Evolutionary conservation across 2,797 vertebrate genomes (phyloP).

Genomic region (Tragopan temminckii): DNA sequence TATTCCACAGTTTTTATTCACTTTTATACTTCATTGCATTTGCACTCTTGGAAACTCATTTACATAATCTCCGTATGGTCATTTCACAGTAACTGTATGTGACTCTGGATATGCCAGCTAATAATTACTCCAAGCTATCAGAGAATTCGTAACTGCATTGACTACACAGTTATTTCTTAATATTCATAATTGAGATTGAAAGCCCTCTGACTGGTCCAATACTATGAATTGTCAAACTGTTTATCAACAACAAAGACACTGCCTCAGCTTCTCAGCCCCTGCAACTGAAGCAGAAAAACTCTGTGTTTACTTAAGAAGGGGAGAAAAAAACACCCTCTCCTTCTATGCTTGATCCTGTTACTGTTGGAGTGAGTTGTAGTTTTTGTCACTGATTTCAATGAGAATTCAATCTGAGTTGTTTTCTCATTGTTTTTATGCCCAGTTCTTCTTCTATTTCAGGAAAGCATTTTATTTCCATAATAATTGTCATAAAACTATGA

Average conservation of each 20-base stretch:
- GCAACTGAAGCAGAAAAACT: conserved; percentile 51
- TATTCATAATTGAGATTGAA: conserved; percentile 32
- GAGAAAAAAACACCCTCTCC: background rate
- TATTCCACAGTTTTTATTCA: conserved; percentile 35
- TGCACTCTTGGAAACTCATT: conserved; percentile 61
- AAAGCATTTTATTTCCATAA: background rate
- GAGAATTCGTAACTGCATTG: conserved; percentile 5
- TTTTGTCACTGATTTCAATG: conserved; percentile 9
- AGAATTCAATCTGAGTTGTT: background rate
- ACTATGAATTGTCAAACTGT: conserved; percentile 43
- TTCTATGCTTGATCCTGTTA: background rate
- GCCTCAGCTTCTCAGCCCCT: conserved; percentile 38
- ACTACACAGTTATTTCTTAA: conserved; percentile 39
- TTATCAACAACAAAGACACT: conserved; percentile 56
- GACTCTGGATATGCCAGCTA: conserved; percentile 47
- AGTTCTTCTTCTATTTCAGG: background rate
- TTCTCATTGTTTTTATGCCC: background rate
- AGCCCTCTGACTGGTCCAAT: conserved; percentile 10
- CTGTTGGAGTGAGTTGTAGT: background rate
- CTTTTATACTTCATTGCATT: conserved; percentile 59
- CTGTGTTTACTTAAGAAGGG: conserved; percentile 6
- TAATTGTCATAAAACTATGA: background rate
- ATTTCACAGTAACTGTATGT: conserved; percentile 65
- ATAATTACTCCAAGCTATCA: conserved; percentile 49
- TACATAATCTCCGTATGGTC: conserved; percentile 73